Evolutionary conservation across 1,140 invertebrate species (phyloP).

Genomic region (Parasteatoda tepidariorum): DNA sequence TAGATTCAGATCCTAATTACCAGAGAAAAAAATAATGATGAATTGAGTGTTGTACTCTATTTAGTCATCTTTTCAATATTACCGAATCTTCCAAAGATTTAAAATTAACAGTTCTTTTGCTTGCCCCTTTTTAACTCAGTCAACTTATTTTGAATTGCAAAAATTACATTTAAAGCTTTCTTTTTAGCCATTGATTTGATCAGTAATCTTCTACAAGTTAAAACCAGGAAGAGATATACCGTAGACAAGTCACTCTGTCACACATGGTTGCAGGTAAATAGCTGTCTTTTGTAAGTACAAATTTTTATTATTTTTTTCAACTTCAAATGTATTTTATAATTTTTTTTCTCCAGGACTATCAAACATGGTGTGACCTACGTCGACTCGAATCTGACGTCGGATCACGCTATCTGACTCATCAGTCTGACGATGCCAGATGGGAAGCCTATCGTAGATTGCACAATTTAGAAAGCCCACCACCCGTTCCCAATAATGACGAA

Average conservation of each 20-base stretch:
- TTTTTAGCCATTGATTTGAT: slow-evolving; percentile 91
- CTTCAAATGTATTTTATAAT: slow-evolving; percentile 42
- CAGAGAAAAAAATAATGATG: too few species aligned
- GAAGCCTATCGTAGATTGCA: slow-evolving; percentile 72
- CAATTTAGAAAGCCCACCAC: slow-evolving; percentile 56
- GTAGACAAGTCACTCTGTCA: slow-evolving; percentile 96
- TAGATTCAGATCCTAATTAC: too few species aligned
- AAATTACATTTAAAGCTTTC: too few species aligned
- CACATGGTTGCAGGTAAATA: slow-evolving; percentile 86
- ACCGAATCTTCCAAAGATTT: too few species aligned
- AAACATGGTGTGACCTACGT: slow-evolving; percentile 94
- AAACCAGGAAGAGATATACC: slow-evolving; percentile 95
- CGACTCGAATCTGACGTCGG: slow-evolving; percentile 86
- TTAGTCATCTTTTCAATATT: too few species aligned
- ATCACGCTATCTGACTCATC: slow-evolving; percentile 91
- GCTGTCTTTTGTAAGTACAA: background rate
- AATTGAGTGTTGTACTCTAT: too few species aligned
- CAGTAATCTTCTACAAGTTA: slow-evolving; percentile 97
- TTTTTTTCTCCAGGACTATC: slow-evolving; percentile 79
- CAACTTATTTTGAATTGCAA: too few species aligned
- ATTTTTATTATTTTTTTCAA: slow-evolving; percentile 6
- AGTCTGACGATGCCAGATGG: slow-evolving; percentile 95
- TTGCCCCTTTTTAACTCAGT: too few species aligned
- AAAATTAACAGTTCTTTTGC: too few species aligned
- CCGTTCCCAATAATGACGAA: slow-evolving; percentile 53